Base-by-base conservation (phyloP, 2,113 vertebrate species). In the Saimiri boliviensis region DNA sequence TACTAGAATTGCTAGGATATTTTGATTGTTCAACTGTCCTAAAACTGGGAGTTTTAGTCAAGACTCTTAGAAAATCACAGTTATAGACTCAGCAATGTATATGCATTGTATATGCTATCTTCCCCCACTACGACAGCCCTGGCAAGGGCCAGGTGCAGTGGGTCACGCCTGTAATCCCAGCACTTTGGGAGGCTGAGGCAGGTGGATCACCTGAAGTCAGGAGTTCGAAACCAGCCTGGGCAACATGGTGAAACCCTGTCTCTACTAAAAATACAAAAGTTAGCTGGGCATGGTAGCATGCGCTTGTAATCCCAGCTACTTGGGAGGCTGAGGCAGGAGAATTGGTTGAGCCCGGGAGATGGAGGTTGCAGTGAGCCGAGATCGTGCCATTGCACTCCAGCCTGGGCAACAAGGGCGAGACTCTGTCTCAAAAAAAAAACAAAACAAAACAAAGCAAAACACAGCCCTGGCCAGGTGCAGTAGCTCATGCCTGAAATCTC, bases 21-120 rank as follows among this genome's bases (percentile, higher is more conserved):
- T 91, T 60, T 90, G 76, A 74, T 86, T 56, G 37, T 71, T n/a
- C 49, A 76, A 17, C 25, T 76, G 68, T 86, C 63, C 30, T 77
- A 87, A 88, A 60, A 35, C 21, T 71, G 66, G 37, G 20, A 77
- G 45, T 94, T 94, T 96, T 54, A 95, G 49, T 86, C 49, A 84
- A 73, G 42, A 47, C 27, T 88, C 23, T 92, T 54, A 85, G 71
- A 94, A 96, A 85, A 86, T 56, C 56, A 80, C 27, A 14, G 17
- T 40, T 42, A 63, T 5, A 60, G 71, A n/a, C 45, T 91, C 17
- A 86, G 79, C 49, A n/a, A n/a, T n/a, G n/a, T n/a, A 42, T 37
- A 37, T 25, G 32, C 83, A n/a, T 12, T 73, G 23, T 30, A 37
- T 47, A 8, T 70, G 45, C 23, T 42, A 47, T 25, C 42, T 84